Evolutionary conservation across 1,140 invertebrate genomes (phyloP).

Genomic region (Laupala kohalensis): DNA sequence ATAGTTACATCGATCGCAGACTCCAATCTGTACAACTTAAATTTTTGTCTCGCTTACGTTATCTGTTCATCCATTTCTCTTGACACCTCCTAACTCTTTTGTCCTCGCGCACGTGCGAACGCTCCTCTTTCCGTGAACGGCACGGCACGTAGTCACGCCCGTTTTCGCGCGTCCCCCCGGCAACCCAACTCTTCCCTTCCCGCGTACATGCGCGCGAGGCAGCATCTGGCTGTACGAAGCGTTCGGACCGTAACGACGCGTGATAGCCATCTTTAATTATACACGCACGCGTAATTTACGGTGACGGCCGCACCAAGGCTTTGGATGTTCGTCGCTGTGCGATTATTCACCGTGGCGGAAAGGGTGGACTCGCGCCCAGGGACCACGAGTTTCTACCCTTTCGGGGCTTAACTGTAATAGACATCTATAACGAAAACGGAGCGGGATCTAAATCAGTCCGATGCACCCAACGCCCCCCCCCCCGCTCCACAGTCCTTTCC

Average conservation of each 20-base stretch:
- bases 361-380: background rate
- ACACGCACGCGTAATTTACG: background rate
- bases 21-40: no score
- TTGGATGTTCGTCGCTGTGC: background rate
- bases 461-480: background rate
- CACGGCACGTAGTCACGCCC: no score
- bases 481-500: background rate
- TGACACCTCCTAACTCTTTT: no score
- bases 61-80: no score
- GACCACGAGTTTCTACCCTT: background rate
- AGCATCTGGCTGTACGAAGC: background rate
- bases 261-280: background rate
- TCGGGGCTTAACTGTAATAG: background rate
- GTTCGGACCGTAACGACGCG: background rate
- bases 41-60: no score
- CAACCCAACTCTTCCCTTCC: no score
- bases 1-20: no score
- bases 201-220: background rate
- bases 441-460: background rate
- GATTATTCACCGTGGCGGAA: background rate
- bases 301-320: background rate
- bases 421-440: background rate
- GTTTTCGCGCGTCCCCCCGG: no score
- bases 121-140: no score
- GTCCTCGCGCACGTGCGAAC: no score